A percentile compares a stretch with the other conserved stretches of the same genome.
Evolutionary conservation across 1,140 invertebrate genomes (phyloP).

Genomic region (Parasteatoda tepidariorum): DNA sequence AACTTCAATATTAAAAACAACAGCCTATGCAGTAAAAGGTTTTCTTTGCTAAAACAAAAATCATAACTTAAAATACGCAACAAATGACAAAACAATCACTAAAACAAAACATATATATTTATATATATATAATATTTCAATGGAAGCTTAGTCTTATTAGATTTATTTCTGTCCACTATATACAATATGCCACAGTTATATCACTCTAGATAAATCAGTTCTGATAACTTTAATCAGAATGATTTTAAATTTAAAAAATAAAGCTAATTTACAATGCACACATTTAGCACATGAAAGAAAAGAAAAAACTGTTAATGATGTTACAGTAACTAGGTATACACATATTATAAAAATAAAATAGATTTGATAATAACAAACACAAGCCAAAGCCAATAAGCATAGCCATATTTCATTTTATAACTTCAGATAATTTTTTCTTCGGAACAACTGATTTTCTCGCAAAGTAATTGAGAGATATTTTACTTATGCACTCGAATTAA

Average conservation of each 20-base stretch:
- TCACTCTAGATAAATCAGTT: slow-evolving; percentile 30
- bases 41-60: slow-evolving; percentile 11
- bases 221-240: neutral
- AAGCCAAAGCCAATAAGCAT: neutral
- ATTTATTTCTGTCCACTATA: slow-evolving; percentile 31
- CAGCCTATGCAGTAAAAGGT: neutral
- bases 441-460: too few species aligned
- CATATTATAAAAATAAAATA: neutral
- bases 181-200: slow-evolving; percentile 44
- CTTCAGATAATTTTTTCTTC: too few species aligned
- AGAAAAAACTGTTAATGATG: too few species aligned
- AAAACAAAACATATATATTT: too few species aligned
- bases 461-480: too few species aligned
- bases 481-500: too few species aligned
- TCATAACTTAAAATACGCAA: slow-evolving; percentile 24
- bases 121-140: too few species aligned
- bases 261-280: too few species aligned
- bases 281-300: too few species aligned
- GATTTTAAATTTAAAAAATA: slow-evolving; percentile 4
- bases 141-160: slow-evolving; percentile 35
- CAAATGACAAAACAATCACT: slow-evolving; percentile 33
- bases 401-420: too few species aligned
- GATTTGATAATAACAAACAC: neutral
- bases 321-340: too few species aligned
- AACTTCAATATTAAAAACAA: slow-evolving; percentile 29